A percentile compares a stretch with the other conserved stretches of the same genome.
Evolutionary conservation across 2,797 vertebrate species (phyloP).

Genomic region (Petrocephalus schoutedeni): DNA sequence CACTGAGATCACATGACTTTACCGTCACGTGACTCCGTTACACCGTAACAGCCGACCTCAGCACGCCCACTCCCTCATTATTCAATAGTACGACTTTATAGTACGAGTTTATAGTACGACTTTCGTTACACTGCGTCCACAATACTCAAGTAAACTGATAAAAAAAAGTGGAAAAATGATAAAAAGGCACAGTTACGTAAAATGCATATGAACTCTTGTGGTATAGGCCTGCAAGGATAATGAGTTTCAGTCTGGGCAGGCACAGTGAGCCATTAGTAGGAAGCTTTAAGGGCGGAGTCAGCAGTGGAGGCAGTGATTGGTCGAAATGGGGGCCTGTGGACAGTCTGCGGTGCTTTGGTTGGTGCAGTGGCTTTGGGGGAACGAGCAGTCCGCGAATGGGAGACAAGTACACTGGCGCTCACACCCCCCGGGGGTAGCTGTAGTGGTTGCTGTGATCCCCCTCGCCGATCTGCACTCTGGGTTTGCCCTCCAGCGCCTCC

Average conservation of each 20-base stretch:
- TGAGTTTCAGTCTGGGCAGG: neutral
- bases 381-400: neutral
- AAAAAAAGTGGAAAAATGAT: neutral
- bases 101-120: neutral
- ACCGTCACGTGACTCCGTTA: neutral
- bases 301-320: neutral
- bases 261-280: neutral
- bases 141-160: neutral
- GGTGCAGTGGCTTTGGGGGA: neutral
- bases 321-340: neutral
- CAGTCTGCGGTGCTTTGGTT: neutral
- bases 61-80: neutral
- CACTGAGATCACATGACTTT: neutral
- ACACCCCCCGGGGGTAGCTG: conserved; percentile 59
- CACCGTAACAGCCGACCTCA: neutral
- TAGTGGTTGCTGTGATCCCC: conserved; percentile 70
- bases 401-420: conserved; percentile 40
- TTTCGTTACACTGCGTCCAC: neutral
- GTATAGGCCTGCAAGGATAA: neutral
- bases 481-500: conserved; percentile 67
- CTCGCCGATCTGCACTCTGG: conserved; percentile 66
- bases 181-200: neutral
- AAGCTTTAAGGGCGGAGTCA: neutral
- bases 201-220: neutral
- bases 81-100: neutral